Evolutionary conservation across 2,797 vertebrate species (phyloP).

Genomic region (Aselliscus stoliczkanus): DNA sequence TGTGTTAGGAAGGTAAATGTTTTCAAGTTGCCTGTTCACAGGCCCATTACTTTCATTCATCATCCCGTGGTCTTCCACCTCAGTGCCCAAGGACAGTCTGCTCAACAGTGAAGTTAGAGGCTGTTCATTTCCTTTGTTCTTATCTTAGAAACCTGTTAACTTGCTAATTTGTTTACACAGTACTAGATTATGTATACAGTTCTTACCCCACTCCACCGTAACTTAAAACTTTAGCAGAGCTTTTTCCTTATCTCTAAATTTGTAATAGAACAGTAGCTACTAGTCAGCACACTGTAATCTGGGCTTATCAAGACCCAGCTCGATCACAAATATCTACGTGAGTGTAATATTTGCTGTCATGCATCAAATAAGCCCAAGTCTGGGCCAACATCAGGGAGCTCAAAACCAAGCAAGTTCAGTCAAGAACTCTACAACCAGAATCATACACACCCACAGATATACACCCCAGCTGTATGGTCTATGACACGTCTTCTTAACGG

Average conservation of each 20-base stretch:
- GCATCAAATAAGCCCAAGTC: background rate
- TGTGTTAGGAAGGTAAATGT: background rate
- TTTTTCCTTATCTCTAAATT: slow-evolving; percentile 31
- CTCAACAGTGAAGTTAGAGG: background rate
- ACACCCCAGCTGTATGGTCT: background rate
- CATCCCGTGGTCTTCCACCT: background rate
- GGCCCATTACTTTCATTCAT: background rate
- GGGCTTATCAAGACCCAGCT: background rate
- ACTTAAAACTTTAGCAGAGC: slow-evolving; percentile 15
- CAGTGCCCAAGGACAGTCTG: background rate
- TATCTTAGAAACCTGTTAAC: slow-evolving; percentile 34
- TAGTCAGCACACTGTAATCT: background rate
- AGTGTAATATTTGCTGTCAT: background rate
- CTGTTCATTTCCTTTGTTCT: slow-evolving; percentile 28
- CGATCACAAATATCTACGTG: background rate
- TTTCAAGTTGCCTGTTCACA: background rate
- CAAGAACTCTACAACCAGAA: background rate
- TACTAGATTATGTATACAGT: background rate
- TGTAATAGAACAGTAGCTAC: background rate
- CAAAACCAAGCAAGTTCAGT: background rate
- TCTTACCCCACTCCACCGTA: background rate
- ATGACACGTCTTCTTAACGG: background rate
- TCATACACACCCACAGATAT: fast-evolving
- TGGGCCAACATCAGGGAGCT: background rate
- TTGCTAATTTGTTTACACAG: slow-evolving; percentile 52